Percentiles rank a stretch among this genome's conserved stretches.
Evolutionary conservation across 2,113 vertebrate species (phyloP).

Genomic region (Phrynosoma blainvillii): DNA sequence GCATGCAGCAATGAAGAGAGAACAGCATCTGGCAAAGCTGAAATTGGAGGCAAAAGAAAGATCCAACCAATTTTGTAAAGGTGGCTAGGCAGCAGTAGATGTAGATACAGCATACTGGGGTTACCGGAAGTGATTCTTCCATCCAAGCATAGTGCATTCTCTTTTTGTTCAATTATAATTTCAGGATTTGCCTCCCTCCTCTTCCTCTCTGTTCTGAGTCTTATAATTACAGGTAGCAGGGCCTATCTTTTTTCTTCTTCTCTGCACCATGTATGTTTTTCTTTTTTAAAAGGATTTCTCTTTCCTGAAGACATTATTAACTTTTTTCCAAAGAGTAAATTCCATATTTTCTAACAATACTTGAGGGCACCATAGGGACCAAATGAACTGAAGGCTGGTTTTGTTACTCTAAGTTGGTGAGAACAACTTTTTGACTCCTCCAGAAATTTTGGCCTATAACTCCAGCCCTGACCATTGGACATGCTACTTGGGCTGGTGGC

Average conservation of each 20-base stretch:
- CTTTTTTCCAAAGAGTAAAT: no score
- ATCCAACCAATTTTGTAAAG: not conserved
- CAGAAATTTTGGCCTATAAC: not conserved
- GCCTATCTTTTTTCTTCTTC: not conserved
- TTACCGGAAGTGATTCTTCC: not conserved
- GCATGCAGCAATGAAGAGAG: not conserved
- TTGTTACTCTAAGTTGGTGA: no score
- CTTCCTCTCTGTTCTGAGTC: not conserved
- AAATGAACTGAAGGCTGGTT: not conserved
- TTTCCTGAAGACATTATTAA: no score
- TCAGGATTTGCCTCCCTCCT: not conserved
- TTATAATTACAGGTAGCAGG: not conserved
- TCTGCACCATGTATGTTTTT: not conserved
- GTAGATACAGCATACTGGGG: not conserved
- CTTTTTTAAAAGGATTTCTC: no score
- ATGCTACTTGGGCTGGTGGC: no score
- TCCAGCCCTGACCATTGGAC: not conserved
- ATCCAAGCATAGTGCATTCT: no score
- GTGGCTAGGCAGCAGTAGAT: not conserved
- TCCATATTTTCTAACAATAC: no score
- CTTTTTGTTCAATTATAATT: no score
- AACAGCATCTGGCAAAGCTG: not conserved
- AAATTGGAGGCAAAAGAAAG: not conserved
- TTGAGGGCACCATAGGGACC: not conserved
- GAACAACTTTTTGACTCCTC: not conserved